Percentiles rank a stretch among this genome's conserved stretches.
These are phyloP conservation scores for Olivierus martensii DNA, from an alignment of 1,140 invertebrate genomes.

Conservation along the genomic window DNA sequence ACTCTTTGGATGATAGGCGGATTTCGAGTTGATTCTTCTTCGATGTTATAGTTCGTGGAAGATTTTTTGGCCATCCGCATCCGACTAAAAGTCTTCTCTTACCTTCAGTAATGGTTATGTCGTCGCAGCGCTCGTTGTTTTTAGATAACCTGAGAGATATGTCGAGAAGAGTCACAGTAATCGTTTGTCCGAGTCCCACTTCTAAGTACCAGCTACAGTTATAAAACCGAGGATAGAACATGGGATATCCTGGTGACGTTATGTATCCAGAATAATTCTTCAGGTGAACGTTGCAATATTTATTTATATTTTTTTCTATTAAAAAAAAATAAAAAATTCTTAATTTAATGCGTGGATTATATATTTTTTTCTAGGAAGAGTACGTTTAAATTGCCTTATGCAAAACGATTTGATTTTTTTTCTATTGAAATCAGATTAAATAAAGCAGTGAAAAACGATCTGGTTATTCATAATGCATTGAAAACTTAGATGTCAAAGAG, in stretches of 20 bases:
- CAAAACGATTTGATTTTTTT: no score
- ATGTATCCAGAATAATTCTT: slow-evolving; percentile 34
- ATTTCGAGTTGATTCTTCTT: slow-evolving; percentile 29
- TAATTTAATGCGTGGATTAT: no score
- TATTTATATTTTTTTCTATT: slow-evolving; percentile 6
- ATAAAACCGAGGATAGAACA: slow-evolving; percentile 36
- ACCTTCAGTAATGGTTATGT: slow-evolving; percentile 30
- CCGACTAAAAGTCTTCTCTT: slow-evolving; percentile 28
- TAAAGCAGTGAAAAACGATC: no score
- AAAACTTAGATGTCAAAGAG: no score
- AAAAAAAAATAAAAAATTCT: no score
- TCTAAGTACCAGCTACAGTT: slow-evolving; percentile 38
- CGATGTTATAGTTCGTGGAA: slow-evolving; percentile 30
- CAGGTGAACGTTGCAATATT: slow-evolving; percentile 10
- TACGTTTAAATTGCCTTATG: no score
- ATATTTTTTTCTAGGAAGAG: no score
- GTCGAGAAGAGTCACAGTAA: slow-evolving; percentile 40
- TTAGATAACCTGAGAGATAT: slow-evolving; percentile 37
- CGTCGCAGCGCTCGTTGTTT: slow-evolving; percentile 35
- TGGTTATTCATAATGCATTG: no score
- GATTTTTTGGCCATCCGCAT: slow-evolving; percentile 29
- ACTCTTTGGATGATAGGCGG: slow-evolving; percentile 3
- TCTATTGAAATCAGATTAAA: no score
- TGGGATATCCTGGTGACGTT: slow-evolving; percentile 45
- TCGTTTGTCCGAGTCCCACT: slow-evolving; percentile 34